Evolutionary conservation across 1,140 invertebrate genomes (phyloP).

Genomic region (Dendroctonus valens): DNA sequence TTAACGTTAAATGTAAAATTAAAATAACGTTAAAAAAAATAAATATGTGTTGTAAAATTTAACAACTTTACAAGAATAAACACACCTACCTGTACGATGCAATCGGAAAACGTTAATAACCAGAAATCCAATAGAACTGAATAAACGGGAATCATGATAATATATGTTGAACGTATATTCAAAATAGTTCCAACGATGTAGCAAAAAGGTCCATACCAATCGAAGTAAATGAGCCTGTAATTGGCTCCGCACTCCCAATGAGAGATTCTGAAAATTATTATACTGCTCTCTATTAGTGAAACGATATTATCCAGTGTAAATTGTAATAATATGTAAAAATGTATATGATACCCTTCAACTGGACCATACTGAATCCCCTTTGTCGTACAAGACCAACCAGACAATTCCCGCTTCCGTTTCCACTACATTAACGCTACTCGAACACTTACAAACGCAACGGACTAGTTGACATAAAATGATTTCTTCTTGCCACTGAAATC

Average conservation of each 20-base stretch:
- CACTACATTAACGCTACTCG: no score
- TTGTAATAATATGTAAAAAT: constrained; percentile 4
- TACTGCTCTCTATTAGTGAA: neutral
- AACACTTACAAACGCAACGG: no score
- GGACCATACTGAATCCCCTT: no score
- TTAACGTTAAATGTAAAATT: no score
- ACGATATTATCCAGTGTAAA: neutral
- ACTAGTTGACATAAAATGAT: no score
- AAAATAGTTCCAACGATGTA: constrained; percentile 51
- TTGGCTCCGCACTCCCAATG: constrained; percentile 26
- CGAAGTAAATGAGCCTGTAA: constrained; percentile 45
- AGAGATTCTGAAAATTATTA: constrained; percentile 28
- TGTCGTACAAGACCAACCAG: no score
- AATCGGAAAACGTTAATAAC: constrained; percentile 41
- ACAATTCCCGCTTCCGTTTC: no score
- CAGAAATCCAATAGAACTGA: constrained; percentile 48
- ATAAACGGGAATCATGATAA: constrained; percentile 53
- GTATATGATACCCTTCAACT: no score
- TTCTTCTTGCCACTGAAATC: no score
- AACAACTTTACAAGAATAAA: no score
- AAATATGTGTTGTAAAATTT: no score
- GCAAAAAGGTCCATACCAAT: constrained; percentile 53
- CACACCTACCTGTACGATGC: constrained; percentile 43
- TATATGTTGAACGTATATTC: constrained; percentile 52
- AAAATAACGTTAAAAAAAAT: no score